Percentiles rank a stretch among this genome's conserved stretches.
These are phyloP conservation scores for Tetraneura akinire DNA, from an alignment of 1,140 invertebrate species.

Conservation along the genomic window DNA sequence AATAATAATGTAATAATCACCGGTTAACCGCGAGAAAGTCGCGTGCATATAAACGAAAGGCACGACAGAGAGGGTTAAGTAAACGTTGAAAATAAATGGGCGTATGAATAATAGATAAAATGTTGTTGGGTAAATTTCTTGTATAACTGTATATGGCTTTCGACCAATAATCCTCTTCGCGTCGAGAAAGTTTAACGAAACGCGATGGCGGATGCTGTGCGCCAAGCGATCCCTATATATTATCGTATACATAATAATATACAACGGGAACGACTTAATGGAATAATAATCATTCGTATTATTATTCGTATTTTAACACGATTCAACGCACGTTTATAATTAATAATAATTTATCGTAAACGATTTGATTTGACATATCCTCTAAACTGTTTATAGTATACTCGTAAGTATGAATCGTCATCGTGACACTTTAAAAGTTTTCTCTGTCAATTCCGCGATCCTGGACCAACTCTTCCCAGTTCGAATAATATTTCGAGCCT, in stretches of 20 bases:
- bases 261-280: background rate
- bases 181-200: background rate
- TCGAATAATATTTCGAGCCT: no score
- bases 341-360: no score
- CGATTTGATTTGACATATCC: no score
- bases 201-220: background rate
- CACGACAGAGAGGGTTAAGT: conserved; percentile 30
- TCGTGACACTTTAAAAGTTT: no score
- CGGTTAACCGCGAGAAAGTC: conserved; percentile 26
- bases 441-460: no score
- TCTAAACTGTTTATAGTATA: no score
- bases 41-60: no score
- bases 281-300: no score
- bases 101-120: conserved; percentile 47
- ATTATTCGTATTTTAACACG: background rate
- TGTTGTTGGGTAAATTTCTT: background rate
- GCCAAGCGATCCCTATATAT: background rate
- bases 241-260: no score
- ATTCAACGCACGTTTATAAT: no score
- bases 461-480: no score
- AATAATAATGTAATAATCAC: conserved; percentile 40
- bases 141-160: conserved; percentile 1
- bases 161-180: background rate
- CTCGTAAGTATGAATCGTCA: no score
- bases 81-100: conserved; percentile 33